Conservation (phyloP, 2,888 invertebrate genomes). For the Byasa hedistus region DNA sequence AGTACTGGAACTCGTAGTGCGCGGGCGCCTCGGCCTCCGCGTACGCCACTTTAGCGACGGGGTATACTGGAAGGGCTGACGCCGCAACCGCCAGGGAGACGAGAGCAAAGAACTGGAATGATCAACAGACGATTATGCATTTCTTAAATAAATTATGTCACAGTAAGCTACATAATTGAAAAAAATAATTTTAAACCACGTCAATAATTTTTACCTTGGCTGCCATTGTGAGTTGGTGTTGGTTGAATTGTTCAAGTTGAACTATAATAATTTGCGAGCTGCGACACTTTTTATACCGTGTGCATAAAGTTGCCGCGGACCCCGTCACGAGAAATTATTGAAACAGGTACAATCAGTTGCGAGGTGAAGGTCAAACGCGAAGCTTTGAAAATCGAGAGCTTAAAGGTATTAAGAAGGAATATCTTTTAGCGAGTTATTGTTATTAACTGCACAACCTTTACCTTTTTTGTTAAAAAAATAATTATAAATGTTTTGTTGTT, state of each 20-base stretch:
- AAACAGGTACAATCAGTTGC: slow-evolving; percentile 39
- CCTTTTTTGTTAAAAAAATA: too few species aligned
- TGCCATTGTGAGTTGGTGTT: slow-evolving; percentile 69
- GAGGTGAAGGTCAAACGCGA: slow-evolving; percentile 49
- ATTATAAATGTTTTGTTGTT: too few species aligned
- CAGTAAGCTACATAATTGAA: too few species aligned
- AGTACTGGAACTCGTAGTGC: slow-evolving; percentile 69
- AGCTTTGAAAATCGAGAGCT: background rate
- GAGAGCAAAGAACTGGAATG: slow-evolving; percentile 53
- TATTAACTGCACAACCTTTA: too few species aligned
- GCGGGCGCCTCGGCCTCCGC: slow-evolving; percentile 62
- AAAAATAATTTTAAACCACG: too few species aligned
- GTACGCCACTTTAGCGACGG: slow-evolving; percentile 55
- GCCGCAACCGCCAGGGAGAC: slow-evolving; percentile 52
- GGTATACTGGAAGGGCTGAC: slow-evolving; percentile 42
- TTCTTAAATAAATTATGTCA: too few species aligned
- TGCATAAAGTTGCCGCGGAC: slow-evolving; percentile 35
- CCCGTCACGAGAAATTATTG: slow-evolving; percentile 39
- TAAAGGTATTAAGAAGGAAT: background rate
- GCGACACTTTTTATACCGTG: slow-evolving; percentile 59
- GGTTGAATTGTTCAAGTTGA: slow-evolving; percentile 47
- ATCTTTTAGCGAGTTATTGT: background rate
- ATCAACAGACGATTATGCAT: too few species aligned
- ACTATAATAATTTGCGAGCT: slow-evolving; percentile 50
- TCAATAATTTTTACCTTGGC: slow-evolving; percentile 55